Base-by-base conservation (phyloP, 2,888 invertebrate species). In the Mimas tiliae region DNA sequence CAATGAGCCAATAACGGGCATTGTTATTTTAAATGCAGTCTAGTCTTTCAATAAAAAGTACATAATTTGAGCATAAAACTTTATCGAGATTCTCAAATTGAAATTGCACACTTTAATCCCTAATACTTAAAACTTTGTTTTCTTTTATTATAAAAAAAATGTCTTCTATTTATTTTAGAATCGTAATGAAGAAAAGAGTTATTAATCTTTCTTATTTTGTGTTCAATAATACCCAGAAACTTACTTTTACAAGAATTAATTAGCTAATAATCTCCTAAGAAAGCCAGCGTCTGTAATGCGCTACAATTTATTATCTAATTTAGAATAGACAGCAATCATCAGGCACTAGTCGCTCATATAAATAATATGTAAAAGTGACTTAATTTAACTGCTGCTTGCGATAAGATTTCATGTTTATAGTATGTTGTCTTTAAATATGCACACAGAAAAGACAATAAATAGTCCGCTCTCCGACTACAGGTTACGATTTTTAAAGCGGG, bases 11-110 rank as follows among this genome's bases (percentile, higher is more conserved):
- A 58, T 6, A 42, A 38, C 16, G 42, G 42, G 42, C 58, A 58
- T 58, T 42, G 42, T 58, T 14, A 3, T 68, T 75, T 73, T 87
- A 88, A 89, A 89, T 89, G 88, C 89, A 76, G 74, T 78, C 70
- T 76, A 85, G 83, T 85, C 83, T 86, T 85, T 63, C 14, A 16
- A 58, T 19, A 50, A 50, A 7, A 50, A 19, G 19, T 19, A 16
- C 34, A 34, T 38, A 38, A 38, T 58, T 58, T 42, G 16, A 58
- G 58, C 19, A 12, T 58, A 42, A 38, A 38, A 38, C 52, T 33
- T 51, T 51, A 63, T 34, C 52, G 42, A 34, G 51, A 64, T 64
- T 64, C 51, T 63, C 38, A 50, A 34, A 63, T 19, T 33, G 63
- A 63, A 33, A 63, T 38, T 63, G 34, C 33, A 58, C 58, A 58